These are phyloP conservation scores for Cephalopachus bancanus DNA, from an alignment of 2,797 vertebrate species.

Conservation along the genomic window DNA sequence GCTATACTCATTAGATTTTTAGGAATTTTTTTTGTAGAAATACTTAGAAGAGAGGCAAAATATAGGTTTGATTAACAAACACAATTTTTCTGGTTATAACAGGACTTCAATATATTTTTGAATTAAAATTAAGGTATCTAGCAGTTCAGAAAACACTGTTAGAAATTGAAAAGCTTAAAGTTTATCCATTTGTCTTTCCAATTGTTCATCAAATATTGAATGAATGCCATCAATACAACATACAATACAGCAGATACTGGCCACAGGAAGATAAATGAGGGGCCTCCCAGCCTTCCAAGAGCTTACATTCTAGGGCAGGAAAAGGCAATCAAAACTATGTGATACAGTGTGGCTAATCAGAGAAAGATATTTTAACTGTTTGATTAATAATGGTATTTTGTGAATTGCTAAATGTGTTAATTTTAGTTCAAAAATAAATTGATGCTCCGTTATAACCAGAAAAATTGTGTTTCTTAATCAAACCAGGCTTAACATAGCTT, in stretches of 20 bases:
- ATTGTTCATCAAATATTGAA: background rate
- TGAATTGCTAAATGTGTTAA: background rate
- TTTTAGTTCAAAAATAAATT: background rate
- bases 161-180: background rate
- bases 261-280: rapidly evolving
- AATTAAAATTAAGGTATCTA: background rate
- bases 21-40: background rate
- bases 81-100: background rate
- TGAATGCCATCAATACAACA: background rate
- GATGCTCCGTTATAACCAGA: background rate
- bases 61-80: background rate
- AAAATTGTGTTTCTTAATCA: background rate
- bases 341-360: rapidly evolving
- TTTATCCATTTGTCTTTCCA: background rate
- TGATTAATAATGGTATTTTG: background rate
- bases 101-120: background rate
- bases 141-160: background rate
- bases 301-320: background rate
- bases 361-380: background rate
- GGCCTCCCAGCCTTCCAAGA: background rate
- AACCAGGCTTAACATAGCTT: background rate
- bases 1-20: background rate
- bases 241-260: rapidly evolving
- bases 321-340: background rate
- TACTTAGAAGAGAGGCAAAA: background rate